phyloP scores from a whole-genome alignment of 1,140 invertebrate species.

The Neelides sp. region DNA sequence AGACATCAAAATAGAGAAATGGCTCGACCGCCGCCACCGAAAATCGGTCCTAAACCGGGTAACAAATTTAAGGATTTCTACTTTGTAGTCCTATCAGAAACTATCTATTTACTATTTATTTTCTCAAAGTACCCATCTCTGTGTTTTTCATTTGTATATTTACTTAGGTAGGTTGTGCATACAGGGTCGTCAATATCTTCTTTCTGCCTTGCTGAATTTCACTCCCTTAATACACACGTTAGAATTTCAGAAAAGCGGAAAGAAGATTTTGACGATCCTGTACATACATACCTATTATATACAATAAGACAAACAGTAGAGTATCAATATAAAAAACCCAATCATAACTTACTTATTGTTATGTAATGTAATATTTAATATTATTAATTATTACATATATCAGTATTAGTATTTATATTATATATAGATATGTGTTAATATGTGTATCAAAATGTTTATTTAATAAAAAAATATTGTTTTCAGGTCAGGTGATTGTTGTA shows the following conservation, averaged over 20 bases:
- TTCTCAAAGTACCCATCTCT: no score
- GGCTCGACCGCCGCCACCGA: constrained; percentile 22
- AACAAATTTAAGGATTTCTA: neutral
- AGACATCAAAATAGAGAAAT: constrained; percentile 11
- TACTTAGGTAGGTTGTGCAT: neutral
- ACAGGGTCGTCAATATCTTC: neutral
- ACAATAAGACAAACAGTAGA: no score
- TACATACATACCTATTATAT: no score
- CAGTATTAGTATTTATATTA: neutral
- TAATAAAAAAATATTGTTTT: constrained; percentile 28
- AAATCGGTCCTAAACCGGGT: constrained; percentile 25
- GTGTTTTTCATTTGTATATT: neutral
- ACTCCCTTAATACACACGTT: neutral
- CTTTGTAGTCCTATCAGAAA: neutral
- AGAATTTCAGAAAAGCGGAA: neutral
- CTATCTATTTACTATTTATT: neutral
- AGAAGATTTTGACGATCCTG: no score
- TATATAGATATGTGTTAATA: neutral
- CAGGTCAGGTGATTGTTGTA: constrained; percentile 50
- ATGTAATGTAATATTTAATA: no score
- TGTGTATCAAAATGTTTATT: neutral
- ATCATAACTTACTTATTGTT: no score
- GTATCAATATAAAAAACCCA: no score
- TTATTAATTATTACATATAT: neutral
- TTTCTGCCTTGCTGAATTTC: neutral